Conservation (phyloP, 2,113 vertebrate species). For the Erythrolamprus reginae region DNA sequence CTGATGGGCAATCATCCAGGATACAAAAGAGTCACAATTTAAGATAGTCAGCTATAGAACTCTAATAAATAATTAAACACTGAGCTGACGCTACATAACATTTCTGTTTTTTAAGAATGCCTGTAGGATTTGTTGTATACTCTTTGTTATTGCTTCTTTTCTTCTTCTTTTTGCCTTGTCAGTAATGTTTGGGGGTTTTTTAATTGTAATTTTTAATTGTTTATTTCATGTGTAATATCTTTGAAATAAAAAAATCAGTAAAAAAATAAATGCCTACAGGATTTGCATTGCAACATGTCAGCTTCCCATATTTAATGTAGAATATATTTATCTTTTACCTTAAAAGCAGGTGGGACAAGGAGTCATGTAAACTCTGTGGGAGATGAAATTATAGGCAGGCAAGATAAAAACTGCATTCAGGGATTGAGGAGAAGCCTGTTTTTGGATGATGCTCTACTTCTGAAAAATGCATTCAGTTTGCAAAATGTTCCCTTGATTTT, state of each 20-base stretch:
- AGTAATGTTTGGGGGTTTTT: not conserved
- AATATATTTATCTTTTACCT: not conserved
- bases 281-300: not conserved
- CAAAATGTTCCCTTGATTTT: not conserved
- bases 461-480: not conserved
- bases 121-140: not conserved
- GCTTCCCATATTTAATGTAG: not conserved
- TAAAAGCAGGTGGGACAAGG: not conserved
- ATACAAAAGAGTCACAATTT: not conserved
- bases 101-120: not conserved
- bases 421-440: not conserved
- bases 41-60: not conserved
- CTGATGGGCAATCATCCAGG: not conserved
- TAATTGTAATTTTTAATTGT: not conserved
- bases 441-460: not conserved
- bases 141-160: not conserved
- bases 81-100: not conserved
- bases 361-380: not conserved
- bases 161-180: not conserved
- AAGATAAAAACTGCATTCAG: not conserved
- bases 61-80: not conserved
- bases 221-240: not conserved
- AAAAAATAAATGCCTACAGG: not conserved
- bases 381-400: not conserved
- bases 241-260: not conserved